Evolutionary conservation across 64 coral and sea anemone genomes (phyloP).

Genomic region (Pocillopora verrucosa): DNA sequence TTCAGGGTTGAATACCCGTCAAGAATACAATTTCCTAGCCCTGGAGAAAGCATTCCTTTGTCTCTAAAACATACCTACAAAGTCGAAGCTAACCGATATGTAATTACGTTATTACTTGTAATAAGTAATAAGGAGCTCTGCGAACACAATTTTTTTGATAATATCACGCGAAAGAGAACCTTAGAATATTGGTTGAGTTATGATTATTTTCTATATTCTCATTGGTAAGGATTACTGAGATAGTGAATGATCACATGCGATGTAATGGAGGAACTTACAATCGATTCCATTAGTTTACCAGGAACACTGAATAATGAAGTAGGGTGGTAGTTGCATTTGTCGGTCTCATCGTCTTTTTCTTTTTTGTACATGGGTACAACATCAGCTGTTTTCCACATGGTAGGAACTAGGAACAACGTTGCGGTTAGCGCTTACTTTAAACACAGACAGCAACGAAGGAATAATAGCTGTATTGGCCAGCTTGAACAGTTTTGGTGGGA

Average conservation of each 20-base stretch:
- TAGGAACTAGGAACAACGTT: neutral
- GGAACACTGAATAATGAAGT: slow-evolving; percentile 17
- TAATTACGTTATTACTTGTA: neutral
- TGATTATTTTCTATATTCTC: too few relatives aligned
- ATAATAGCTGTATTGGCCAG: slow-evolving; percentile 6
- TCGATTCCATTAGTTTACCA: slow-evolving; percentile 19
- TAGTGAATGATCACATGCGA: neutral
- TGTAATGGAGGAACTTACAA: neutral
- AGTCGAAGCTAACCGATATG: too few relatives aligned
- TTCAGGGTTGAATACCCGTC: neutral
- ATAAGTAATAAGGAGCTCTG: too few relatives aligned
- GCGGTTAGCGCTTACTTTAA: neutral
- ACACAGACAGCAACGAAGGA: neutral
- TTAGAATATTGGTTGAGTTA: too few relatives aligned
- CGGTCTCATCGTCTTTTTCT: slow-evolving; percentile 14
- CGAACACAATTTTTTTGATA: too few relatives aligned
- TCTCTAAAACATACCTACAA: neutral
- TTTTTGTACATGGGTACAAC: neutral
- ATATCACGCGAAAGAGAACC: too few relatives aligned
- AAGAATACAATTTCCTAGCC: neutral
- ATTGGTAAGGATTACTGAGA: slow-evolving; percentile 11
- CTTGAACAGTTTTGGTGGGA: slow-evolving; percentile 1
- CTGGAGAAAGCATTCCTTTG: slow-evolving; percentile 1
- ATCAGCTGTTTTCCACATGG: slow-evolving; percentile 16
- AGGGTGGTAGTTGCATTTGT: slow-evolving; percentile 22